A percentile compares a stretch with the other conserved stretches of the same genome.
Evolutionary conservation across 2,888 invertebrate species (phyloP).

Genomic region (Eucera pruinosa): DNA sequence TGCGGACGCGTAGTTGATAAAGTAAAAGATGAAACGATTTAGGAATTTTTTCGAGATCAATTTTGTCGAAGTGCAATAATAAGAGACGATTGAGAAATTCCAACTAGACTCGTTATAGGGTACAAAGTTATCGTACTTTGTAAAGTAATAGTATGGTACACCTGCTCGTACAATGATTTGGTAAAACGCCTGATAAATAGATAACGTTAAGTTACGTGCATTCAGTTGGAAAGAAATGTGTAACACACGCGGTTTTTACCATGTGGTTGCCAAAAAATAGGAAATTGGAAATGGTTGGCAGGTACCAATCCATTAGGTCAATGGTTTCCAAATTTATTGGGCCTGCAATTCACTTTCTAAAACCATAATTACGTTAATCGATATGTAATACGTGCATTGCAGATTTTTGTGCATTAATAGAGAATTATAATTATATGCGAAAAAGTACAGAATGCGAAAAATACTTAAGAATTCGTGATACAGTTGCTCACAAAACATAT

Average conservation of each 20-base stretch:
- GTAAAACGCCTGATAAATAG: conserved; percentile 4
- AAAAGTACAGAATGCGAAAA: no score
- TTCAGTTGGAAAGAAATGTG: neutral
- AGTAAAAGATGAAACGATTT: conserved; percentile 6
- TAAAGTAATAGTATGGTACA: conserved; percentile 30
- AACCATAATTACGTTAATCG: no score
- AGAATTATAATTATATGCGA: no score
- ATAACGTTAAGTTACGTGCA: conserved; percentile 29
- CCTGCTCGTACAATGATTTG: conserved; percentile 36
- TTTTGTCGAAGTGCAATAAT: conserved; percentile 53
- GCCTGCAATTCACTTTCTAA: no score
- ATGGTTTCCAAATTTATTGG: no score
- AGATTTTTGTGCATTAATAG: no score
- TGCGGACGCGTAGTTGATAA: conserved; percentile 25
- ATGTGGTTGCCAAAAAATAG: conserved; percentile 10
- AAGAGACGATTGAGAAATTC: neutral
- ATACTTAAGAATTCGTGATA: no score
- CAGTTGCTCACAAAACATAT: no score
- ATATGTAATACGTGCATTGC: no score
- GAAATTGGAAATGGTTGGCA: conserved; percentile 54
- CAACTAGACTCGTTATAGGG: conserved; percentile 16
- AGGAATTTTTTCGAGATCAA: conserved; percentile 37
- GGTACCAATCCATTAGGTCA: conserved; percentile 60
- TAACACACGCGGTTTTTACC: neutral
- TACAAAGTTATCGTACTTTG: conserved; percentile 27